phyloP scores from a whole-genome alignment of 2,888 invertebrate species.

The Camptogramma bilineatum region DNA sequence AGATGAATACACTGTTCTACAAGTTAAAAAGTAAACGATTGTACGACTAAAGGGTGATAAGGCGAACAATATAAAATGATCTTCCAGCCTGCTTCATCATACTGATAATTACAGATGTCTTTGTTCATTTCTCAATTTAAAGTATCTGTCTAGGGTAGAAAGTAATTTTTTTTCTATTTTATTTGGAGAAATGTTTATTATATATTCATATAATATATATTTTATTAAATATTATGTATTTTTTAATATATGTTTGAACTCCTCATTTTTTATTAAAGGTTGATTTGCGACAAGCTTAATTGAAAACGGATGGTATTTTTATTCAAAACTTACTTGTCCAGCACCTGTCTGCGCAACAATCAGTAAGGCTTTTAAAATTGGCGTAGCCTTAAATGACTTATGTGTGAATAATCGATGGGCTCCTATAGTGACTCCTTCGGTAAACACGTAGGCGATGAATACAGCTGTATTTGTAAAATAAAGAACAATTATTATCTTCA shows the following conservation, averaged over 20 bases:
- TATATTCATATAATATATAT: too few species aligned
- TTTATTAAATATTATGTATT: too few species aligned
- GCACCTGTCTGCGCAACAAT: slow-evolving; percentile 88
- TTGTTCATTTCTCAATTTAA: too few species aligned
- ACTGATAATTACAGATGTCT: too few species aligned
- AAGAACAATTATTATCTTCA: neutral
- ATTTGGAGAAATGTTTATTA: too few species aligned
- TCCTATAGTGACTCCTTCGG: slow-evolving; percentile 87
- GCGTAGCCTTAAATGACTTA: slow-evolving; percentile 89
- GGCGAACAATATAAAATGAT: neutral
- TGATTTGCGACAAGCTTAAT: neutral
- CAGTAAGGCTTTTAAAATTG: slow-evolving; percentile 86
- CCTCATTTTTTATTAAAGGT: neutral
- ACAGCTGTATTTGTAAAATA: neutral
- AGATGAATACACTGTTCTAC: slow-evolving; percentile 90
- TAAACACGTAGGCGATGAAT: neutral
- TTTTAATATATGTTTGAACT: too few species aligned
- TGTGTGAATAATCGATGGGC: slow-evolving; percentile 93
- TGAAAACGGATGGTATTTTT: neutral
- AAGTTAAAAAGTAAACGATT: slow-evolving; percentile 9
- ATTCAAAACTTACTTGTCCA: slow-evolving; percentile 80
- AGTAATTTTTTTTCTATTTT: too few species aligned
- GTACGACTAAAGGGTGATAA: too few species aligned
- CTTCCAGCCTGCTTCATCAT: too few species aligned
- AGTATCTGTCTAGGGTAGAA: too few species aligned